Evolutionary conservation across 2,113 vertebrate species (phyloP).

Genomic region (Shinisaurus crocodilurus): DNA sequence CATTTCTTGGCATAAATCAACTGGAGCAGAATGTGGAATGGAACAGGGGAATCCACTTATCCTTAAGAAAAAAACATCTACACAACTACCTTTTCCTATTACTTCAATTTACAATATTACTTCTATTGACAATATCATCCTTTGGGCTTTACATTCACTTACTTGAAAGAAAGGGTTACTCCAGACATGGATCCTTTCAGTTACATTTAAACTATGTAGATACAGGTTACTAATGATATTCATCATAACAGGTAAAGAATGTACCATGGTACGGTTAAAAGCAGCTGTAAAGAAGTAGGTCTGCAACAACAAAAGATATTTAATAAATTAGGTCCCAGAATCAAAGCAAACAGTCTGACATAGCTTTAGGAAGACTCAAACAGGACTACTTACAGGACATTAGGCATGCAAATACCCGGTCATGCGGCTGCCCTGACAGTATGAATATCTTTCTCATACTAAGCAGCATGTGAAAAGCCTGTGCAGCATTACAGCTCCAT

Average conservation of each 20-base stretch:
- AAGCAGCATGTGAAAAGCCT: not conserved
- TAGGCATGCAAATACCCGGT: not conserved
- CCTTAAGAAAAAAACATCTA: not conserved
- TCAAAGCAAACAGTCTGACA: not conserved
- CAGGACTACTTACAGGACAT: not conserved
- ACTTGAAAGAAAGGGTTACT: slow-evolving; percentile 89
- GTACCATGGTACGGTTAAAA: slow-evolving; percentile 94
- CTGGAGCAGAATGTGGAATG: not conserved
- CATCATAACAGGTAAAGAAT: slow-evolving; percentile 91
- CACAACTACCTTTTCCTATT: not conserved
- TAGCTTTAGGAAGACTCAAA: not conserved
- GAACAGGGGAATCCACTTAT: not conserved
- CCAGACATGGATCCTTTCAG: slow-evolving; percentile 88
- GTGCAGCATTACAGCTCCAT: not conserved
- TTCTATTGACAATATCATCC: not conserved
- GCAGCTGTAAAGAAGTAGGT: slow-evolving; percentile 82
- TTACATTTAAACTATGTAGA: slow-evolving; percentile 83
- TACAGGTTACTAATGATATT: slow-evolving; percentile 93
- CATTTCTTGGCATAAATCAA: not conserved
- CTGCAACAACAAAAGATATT: slow-evolving; percentile 66
- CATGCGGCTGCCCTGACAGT: not conserved
- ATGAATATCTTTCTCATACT: not conserved
- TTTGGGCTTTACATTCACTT: slow-evolving; percentile 45
- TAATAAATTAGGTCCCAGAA: not conserved
- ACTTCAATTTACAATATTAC: not conserved